Evolutionary conservation across 30 jellyfish, hydroid and myxozoan species (phyloP).

Genomic region (Aurelia sp.): DNA sequence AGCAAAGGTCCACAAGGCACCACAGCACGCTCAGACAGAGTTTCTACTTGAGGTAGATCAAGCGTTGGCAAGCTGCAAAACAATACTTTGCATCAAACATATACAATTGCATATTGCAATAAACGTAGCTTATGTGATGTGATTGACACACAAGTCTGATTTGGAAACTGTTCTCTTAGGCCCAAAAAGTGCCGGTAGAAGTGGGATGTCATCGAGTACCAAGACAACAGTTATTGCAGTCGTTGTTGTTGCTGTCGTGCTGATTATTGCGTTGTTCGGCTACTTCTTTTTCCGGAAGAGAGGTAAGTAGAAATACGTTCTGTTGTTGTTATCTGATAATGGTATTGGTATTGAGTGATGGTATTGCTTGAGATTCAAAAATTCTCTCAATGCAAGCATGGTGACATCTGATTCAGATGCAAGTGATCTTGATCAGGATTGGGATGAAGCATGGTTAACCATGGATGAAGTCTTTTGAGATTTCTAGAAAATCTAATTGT

Average conservation of each 20-base stretch:
- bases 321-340: background rate
- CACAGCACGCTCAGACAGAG: no score
- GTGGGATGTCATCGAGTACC: constrained; percentile 50
- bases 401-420: no score
- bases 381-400: background rate
- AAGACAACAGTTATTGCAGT: constrained; percentile 38
- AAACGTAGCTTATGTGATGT: background rate
- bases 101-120: background rate
- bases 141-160: background rate
- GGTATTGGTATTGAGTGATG: background rate
- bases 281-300: constrained; percentile 14
- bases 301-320: background rate
- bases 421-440: no score
- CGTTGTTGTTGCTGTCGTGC: constrained; percentile 46
- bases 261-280: constrained; percentile 29
- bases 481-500: no score
- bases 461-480: no score
- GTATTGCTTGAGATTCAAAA: background rate
- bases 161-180: background rate
- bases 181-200: constrained; percentile 41
- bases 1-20: no score
- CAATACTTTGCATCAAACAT: background rate
- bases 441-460: no score
- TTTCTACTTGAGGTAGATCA: no score
- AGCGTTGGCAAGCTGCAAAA: no score